phyloP scores from a whole-genome alignment of 2,888 invertebrate genomes.

The Mesodorylaimus sp. region DNA sequence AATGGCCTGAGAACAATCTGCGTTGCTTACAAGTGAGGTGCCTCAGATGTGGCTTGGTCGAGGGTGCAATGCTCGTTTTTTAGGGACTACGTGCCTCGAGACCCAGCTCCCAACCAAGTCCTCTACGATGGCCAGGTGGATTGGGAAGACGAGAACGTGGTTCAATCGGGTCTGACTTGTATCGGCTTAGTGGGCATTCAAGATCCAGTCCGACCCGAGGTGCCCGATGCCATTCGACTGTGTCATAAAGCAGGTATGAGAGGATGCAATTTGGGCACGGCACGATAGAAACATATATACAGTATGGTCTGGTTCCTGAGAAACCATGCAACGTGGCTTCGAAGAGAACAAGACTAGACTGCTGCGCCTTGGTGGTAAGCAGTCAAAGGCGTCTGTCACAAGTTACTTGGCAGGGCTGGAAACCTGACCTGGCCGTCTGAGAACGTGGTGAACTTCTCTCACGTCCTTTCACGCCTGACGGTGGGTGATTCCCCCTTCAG shows the following conservation, averaged over 20 bases:
- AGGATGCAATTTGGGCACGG: background rate
- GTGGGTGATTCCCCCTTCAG: no score
- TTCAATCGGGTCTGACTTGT: conserved; percentile 78
- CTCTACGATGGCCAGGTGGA: conserved; percentile 47
- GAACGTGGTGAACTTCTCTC: no score
- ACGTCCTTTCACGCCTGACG: no score
- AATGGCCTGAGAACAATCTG: conserved; percentile 38
- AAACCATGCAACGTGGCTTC: no score
- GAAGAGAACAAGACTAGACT: no score
- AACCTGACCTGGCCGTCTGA: no score
- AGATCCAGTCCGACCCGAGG: conserved; percentile 81
- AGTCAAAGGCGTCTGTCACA: no score
- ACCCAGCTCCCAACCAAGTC: conserved; percentile 5
- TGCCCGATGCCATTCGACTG: conserved; percentile 68
- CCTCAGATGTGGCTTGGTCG: no score
- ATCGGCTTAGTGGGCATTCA: conserved; percentile 92
- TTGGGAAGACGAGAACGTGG: conserved; percentile 79
- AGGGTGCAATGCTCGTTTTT: background rate
- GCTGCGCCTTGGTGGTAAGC: no score
- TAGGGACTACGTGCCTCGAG: conserved; percentile 11
- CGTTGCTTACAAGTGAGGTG: conserved; percentile 34
- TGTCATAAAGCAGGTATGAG: conserved; percentile 72
- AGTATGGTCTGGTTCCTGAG: no score
- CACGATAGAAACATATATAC: background rate
- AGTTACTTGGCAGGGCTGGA: no score